Evolutionary conservation across 2,888 invertebrate genomes (phyloP).

Genomic region (Lasioglossum leucozonium): DNA sequence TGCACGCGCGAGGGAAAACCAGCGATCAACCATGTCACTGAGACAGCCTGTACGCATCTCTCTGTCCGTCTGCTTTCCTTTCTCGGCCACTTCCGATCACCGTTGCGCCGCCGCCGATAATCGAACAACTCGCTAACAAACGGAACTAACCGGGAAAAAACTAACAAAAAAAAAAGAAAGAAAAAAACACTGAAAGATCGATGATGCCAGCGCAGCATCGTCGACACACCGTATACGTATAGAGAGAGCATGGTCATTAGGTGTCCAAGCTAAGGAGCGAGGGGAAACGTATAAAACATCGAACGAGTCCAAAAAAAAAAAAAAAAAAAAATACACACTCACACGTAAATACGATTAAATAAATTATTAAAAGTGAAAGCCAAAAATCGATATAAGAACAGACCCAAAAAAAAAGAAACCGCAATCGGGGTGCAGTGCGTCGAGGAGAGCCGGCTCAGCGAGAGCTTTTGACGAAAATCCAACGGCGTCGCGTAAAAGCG

Average conservation of each 20-base stretch:
- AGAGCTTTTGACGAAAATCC: conserved; percentile 57
- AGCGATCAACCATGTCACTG: background rate
- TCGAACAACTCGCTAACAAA: conserved; percentile 25
- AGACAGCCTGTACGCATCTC: conserved; percentile 27
- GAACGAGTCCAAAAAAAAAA: background rate
- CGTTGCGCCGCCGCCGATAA: conserved; percentile 38
- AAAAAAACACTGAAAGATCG: background rate
- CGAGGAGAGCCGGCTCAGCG: conserved; percentile 68
- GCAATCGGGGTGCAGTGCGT: conserved; percentile 68
- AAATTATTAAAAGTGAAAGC: background rate
- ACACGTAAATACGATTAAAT: conserved; percentile 6
- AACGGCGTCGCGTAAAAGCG: conserved; percentile 20
- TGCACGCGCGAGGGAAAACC: background rate
- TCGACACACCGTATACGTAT: conserved; percentile 24
- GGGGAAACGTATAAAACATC: conserved; percentile 57
- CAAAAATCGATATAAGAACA: conserved; percentile 7
- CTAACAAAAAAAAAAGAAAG: background rate
- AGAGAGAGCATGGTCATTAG: conserved; percentile 47
- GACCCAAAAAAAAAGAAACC: conserved; percentile 23
- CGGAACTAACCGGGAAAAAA: background rate
- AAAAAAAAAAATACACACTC: conserved; percentile 18
- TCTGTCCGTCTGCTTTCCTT: conserved; percentile 58
- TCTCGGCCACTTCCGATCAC: conserved; percentile 50
- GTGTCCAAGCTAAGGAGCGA: conserved; percentile 70
- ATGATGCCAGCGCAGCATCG: conserved; percentile 35